Base-by-base conservation (phyloP, 2,113 vertebrate species). In the Chascanopsetta lugubris region DNA sequence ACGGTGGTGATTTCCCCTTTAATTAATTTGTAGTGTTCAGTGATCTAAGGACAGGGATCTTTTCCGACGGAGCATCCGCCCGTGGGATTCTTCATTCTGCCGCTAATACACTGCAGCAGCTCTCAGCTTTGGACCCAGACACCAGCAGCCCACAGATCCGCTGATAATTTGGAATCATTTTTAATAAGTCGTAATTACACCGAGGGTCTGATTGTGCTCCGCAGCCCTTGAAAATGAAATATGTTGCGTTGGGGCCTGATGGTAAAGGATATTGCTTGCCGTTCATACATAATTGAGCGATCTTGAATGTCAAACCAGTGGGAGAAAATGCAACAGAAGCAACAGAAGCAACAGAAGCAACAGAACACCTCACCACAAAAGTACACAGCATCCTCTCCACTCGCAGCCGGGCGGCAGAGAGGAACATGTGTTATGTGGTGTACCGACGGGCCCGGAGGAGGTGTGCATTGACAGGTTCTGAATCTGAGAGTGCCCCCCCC, bases 231-330 rank as follows among this genome's bases (percentile, higher is more conserved):
- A 91, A 93, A 90, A 92, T 92, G 90, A 93, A 93, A 92, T 92
- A 93, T 91, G 90, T 90, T 92, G 85, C 89, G 90, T 90, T 32
- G 71, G 91, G 90, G 90, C 88, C 87, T 92, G 92, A 91, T 90
- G 88, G 91, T 91, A 91, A 92, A 91, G 92, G 91, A 93, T 93
- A 93, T 93, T 93, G 90, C 90, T 91, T 91, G 90, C 87, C 83
- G 92, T 93, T 92, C 92, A 93, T 93, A 91, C 92, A 93, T 93
- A 93, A 93, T 93, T 93, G 91, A 93, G 90, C 86, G 87, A 91
- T 93, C 88, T 89, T 93, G 91, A 93, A 93, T 92, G 92, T 93
- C 92, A 93, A 91, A 91, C 88, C 90, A 89, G 91, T 90, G 90
- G 90, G 92, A 93, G 89, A 87, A 91, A 91, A 92, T 82, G 87